These are phyloP conservation scores for Rhadinocentrus ornatus DNA, from an alignment of 2,797 vertebrate genomes.

Conservation along the genomic window DNA sequence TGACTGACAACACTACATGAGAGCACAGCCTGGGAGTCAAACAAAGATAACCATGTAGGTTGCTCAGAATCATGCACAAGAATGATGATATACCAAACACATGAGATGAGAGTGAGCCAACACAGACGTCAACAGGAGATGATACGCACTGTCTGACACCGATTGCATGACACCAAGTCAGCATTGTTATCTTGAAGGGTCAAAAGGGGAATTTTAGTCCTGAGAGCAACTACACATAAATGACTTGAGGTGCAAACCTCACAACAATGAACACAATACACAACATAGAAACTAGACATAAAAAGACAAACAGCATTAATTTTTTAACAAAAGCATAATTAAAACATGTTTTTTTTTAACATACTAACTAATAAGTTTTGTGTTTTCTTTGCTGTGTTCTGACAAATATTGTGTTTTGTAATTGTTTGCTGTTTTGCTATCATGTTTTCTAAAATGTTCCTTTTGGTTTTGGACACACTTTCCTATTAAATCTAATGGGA, in stretches of 20 bases:
- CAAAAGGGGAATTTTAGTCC: slow-evolving; percentile 7
- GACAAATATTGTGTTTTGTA: background rate
- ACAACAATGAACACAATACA: background rate
- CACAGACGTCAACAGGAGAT: slow-evolving; percentile 35
- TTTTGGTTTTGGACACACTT: background rate
- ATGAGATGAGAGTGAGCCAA: slow-evolving; percentile 34
- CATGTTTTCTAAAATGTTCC: background rate
- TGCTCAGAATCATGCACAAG: slow-evolving; percentile 42
- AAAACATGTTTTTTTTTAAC: no score
- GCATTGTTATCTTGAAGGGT: slow-evolving; percentile 9
- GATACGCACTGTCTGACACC: slow-evolving; percentile 58
- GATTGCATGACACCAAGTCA: slow-evolving; percentile 58
- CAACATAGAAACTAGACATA: background rate
- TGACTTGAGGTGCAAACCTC: background rate
- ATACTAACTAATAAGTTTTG: background rate
- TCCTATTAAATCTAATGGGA: no score
- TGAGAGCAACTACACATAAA: slow-evolving; percentile 2
- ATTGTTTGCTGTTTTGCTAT: background rate
- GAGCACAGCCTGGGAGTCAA: slow-evolving; percentile 33
- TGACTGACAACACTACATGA: slow-evolving; percentile 52
- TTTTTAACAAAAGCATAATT: no score
- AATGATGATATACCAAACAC: slow-evolving; percentile 31
- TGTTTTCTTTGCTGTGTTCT: background rate
- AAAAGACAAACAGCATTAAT: background rate
- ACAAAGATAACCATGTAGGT: slow-evolving; percentile 20